Evolutionary conservation across 2,888 invertebrate species (phyloP).

Genomic region (Caenorhabditis afra): DNA sequence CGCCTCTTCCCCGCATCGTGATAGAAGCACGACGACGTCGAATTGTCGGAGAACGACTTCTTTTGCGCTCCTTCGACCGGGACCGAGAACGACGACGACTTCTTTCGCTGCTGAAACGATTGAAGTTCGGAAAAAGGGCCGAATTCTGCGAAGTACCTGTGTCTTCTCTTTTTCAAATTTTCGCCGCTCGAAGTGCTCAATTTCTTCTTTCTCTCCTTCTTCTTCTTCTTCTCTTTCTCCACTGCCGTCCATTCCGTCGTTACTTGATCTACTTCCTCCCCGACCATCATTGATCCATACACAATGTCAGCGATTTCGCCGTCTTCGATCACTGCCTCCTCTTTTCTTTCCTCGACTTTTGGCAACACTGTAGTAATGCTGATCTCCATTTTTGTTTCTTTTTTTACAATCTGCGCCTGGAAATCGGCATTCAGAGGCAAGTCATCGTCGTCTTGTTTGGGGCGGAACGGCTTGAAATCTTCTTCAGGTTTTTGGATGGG

Average conservation of each 20-base stretch:
- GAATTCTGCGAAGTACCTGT: no score
- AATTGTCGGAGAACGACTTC: conserved; percentile 1
- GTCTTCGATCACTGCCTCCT: conserved; percentile 22
- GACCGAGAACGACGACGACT: conserved; percentile 26
- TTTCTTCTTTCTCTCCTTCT: conserved; percentile 9
- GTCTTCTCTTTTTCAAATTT: not conserved
- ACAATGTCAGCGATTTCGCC: conserved; percentile 44
- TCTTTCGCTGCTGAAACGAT: no score
- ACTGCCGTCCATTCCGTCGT: not conserved
- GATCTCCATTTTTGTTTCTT: conserved; percentile 20
- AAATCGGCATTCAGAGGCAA: not conserved
- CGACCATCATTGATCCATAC: not conserved
- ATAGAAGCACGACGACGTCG: not conserved
- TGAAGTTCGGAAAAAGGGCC: no score
- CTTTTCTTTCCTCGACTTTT: conserved; percentile 7
- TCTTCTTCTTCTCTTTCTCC: conserved; percentile 8
- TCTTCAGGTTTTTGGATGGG: not conserved
- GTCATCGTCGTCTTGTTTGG: conserved; percentile 7
- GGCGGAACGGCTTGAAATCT: not conserved
- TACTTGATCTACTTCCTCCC: not conserved
- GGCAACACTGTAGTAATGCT: conserved; percentile 25
- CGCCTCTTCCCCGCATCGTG: not conserved
- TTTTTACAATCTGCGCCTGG: conserved; percentile 4
- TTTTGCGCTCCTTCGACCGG: not conserved
- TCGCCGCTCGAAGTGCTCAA: conserved; percentile 1